phyloP scores from a whole-genome alignment of 2,888 invertebrate genomes.

The Pycnomerus fuliginosus region DNA sequence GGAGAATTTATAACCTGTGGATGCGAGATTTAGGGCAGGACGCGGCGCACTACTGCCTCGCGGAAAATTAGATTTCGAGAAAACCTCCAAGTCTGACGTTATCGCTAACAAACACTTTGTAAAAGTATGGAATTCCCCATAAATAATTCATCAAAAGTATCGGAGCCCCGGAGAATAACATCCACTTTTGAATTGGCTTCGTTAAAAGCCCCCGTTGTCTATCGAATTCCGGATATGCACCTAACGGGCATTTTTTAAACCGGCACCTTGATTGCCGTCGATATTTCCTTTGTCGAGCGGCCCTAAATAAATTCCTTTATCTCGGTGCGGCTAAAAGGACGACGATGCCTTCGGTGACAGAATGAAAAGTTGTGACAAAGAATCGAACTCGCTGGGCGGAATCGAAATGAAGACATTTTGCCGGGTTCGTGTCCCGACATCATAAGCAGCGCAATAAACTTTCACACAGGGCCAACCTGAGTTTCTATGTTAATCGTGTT shows the following conservation, averaged over 20 bases:
- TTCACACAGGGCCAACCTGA: neutral
- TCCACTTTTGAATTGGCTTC: conserved; percentile 24
- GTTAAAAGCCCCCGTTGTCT: conserved; percentile 24
- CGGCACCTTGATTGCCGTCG: conserved; percentile 23
- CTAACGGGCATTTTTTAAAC: no score
- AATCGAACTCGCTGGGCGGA: conserved; percentile 40
- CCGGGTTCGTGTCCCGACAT: conserved; percentile 40
- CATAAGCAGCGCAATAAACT: conserved; percentile 35
- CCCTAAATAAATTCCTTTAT: conserved; percentile 23
- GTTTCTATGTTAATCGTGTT: conserved; percentile 19
- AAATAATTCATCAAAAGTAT: conserved; percentile 20
- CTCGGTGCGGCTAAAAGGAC: conserved; percentile 21
- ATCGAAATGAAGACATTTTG: conserved; percentile 45
- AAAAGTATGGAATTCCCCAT: conserved; percentile 17
- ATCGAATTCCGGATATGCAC: conserved; percentile 23
- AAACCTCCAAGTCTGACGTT: conserved; percentile 5
- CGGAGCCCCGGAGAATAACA: conserved; percentile 3
- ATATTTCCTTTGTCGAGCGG: conserved; percentile 22
- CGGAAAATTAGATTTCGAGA: conserved; percentile 17
- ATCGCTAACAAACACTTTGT: conserved; percentile 21
- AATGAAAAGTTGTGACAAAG: conserved; percentile 47
- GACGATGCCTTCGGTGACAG: conserved; percentile 28
- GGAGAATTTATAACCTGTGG: conserved; percentile 12
- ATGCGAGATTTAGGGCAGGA: conserved; percentile 6
- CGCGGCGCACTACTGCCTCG: conserved; percentile 10